phyloP scores from a whole-genome alignment of 30 jellyfish, hydroid and myxozoan species.

The Phacellophora camtschatica region DNA sequence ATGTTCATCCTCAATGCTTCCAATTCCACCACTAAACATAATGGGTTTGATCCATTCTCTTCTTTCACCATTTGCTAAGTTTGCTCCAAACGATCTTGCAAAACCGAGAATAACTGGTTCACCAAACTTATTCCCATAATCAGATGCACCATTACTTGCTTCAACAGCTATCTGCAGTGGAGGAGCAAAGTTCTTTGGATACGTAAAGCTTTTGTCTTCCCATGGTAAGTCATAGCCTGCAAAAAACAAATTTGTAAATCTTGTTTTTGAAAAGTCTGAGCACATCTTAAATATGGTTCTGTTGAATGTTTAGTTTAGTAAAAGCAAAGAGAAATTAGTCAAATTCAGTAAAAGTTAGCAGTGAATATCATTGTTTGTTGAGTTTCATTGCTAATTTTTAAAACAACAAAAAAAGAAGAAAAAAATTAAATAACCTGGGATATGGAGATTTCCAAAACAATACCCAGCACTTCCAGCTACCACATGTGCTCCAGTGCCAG shows the following conservation, averaged over 20 bases:
- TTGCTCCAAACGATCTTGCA: constrained; percentile 86
- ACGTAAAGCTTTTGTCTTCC: constrained; percentile 63
- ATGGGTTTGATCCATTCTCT: constrained; percentile 95
- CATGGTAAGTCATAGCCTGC: constrained; percentile 84
- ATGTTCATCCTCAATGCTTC: constrained; percentile 84
- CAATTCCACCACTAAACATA: constrained; percentile 96
- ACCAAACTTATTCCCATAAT: constrained; percentile 95
- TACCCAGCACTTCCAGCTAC: constrained; percentile 95
- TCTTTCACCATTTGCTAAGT: constrained; percentile 59
- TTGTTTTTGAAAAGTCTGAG: too few relatives aligned
- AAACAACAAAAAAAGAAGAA: not conserved
- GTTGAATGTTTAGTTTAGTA: too few relatives aligned
- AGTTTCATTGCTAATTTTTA: too few relatives aligned
- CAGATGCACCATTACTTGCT: constrained; percentile 98
- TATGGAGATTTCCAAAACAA: constrained; percentile 87
- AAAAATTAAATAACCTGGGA: constrained; percentile 70
- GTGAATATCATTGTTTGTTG: too few relatives aligned
- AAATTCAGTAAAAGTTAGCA: too few relatives aligned
- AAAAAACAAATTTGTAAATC: too few relatives aligned
- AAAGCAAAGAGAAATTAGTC: too few relatives aligned
- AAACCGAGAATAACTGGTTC: constrained; percentile 92
- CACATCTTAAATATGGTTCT: too few relatives aligned
- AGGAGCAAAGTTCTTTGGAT: constrained; percentile 84
- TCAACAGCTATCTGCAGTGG: constrained; percentile 87
- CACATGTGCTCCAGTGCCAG: constrained; percentile 91